Base-by-base conservation (phyloP, 1,140 invertebrate species). In the Neotoxoptera formosana region DNA sequence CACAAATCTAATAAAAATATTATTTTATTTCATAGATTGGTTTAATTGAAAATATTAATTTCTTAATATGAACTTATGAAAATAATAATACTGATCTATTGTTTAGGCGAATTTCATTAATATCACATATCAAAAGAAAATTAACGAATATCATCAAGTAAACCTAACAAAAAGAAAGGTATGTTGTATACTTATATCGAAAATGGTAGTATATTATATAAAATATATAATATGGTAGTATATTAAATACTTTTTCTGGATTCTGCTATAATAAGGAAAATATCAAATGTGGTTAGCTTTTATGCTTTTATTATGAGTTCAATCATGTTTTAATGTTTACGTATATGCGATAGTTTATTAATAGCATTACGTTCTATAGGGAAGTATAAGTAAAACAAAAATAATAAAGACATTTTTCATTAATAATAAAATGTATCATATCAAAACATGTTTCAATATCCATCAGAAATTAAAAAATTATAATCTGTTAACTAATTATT, bases 91-190 rank as follows among this genome's bases (percentile, higher is more conserved):
- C 41, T 83, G 7, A 36, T 41, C 25, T 90, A 7, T 45, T 90
- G 51, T 67, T 45, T n/a, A 93, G 91, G 91, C 91, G 8, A 83
- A 84, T 53, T n/a, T 1, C 14, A 93, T 93, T 25, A 53, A 51
- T 9, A 86, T 93, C 8, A 93, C 48, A 45, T 84, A 86, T 51
- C 91, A 93, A 56, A 81, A 93, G 81, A 93, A 93, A 56, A 84
- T 84, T 9, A 93, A 47, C 14, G 91, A 93, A 56, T 51, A 30
- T 86, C 21, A 84, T 56, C 34, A 84, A 41, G 23, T 53, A 56
- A 36, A 36, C 48, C 30, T 84, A 11, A 53, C 34, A 17, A 93
- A 84, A 36, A 93, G 25, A 93, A 84, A 93, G 48, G 91, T 93
- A 84, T 21, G 48, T 84, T n/a, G n/a, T n/a, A n/a, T n/a, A n/a